Base-by-base conservation (phyloP, 64 coral and sea anemone genomes). In the Pocillopora verrucosa region DNA sequence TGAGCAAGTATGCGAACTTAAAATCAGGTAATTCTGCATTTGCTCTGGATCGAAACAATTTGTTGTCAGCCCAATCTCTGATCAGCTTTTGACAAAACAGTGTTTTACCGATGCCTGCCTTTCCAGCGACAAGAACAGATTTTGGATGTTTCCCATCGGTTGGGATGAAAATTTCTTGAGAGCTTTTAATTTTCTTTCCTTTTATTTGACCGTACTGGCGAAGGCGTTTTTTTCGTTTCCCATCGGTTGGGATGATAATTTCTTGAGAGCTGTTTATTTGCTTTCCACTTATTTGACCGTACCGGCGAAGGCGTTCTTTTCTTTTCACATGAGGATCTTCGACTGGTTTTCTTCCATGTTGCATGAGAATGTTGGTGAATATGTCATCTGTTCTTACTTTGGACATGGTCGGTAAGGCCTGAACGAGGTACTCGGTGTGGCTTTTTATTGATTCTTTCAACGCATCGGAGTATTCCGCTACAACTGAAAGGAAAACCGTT, bases 1-100 rank as follows among this genome's bases (percentile, higher is more conserved):
- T 87, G 16, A 87, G 84, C 36, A 87, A 59, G 69, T 74, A 87
- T 11, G 69, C 84, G n/a, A 87, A 87, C 56, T 87, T 87, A 26
- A 74, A 87, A 25, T 74, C 25, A 16, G 64, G 84, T 6, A 73
- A 16, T 59, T 72, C 45, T 2, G 20, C 12, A 11, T 16, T 59
- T 36, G 69, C 22, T 4, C 45, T 38, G 16, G 35, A 58, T 17
- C 25, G 61, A 57, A 87, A 74, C n/a, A 87, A 74, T 74, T 58
- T 87, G 65, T 87, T 22, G 84, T 56, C 34, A 16, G 84, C 84
- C 84, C 84, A 87, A 74, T 87, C 84, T 59, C 84, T 36, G 24
- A 74, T 74, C 19, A 87, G 17, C 68, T 87, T 87, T 59, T 74
- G 65, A 25, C 60, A 87, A 58, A 87, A 87, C 10, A 87, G 36